Base-by-base conservation (phyloP, 2,888 invertebrate species). In the Epirrhoe alternata region DNA sequence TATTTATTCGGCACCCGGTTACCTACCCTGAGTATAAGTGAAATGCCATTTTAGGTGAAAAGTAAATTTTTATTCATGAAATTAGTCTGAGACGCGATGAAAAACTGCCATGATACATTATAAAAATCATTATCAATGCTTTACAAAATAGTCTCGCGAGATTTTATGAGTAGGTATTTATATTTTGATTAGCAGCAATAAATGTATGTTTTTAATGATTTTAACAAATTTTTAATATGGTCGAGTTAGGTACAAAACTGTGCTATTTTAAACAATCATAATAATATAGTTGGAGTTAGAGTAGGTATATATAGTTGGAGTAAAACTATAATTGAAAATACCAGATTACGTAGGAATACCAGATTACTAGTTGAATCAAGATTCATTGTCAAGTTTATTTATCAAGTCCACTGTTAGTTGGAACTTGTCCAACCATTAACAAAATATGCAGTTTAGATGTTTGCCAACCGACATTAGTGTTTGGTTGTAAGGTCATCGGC, bases 381-480 rank as follows among this genome's bases (percentile, higher is more conserved):
- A 66, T 62, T 62, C 52, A 60, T 64, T 2, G 47, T 51, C 50
- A 61, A 45, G 42, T 47, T 17, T 61, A 52, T 66, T 64, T 61
- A 58, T 51, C 31, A 51, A 64, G 45, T 47, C 54, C 68, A 58
- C 33, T 52, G 35, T 31, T 50, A 5, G 12, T 71, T 73, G 73
- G 71, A 64, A 51, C 45, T 42, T 14, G 8, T 67, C 73, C 70
- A 73, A 42, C 14, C 16, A 62, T 38, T 12, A 59, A 54, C 52
- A 51, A 38, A 59, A 16, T 47, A 31, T 67, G 12, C 12, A 42
- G 5, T 50, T 24, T 30, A 58, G 56, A 61, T 42, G 45, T 57
- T 59, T 59, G 63, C 67, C 53, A 58, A 61, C 12, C 57, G 59
- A 56, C n/a, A 12, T 65, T 38, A 33, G 60, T 60, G 12, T 7